Evolutionary conservation across 2,113 vertebrate genomes (phyloP), one percentile per base, ranked within the genome.

Genomic region (Recurvirostra avosetta): DNA sequence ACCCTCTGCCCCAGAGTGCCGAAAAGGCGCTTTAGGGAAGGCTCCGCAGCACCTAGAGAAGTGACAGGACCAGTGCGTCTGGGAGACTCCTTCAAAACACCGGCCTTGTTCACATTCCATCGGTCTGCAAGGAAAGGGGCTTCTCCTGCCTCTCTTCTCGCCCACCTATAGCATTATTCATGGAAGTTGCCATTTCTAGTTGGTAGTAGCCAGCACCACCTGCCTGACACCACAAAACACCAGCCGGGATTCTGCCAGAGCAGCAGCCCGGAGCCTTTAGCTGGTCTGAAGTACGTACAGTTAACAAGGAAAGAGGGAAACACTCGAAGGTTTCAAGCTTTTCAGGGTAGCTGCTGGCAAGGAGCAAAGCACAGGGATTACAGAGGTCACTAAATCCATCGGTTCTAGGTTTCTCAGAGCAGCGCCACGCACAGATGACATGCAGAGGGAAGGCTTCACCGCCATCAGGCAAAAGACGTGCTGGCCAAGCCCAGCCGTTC

Each of bases 201-300:
- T 29, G 12, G 14, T 3, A 45, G 41, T 4, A 40, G 61, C 50
- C 65, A 40, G 12, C 66, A 29, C 47, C 34, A 8, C 3, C 47
- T 6, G 27, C 45, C 38, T 17, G 1, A 9, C 9, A 4, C 0
- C 13, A 26, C 45, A 20, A 5, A 36, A 50, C 50, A 4, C 13
- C 5, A 0, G 16, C 62, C 23, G 25, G 61, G 34, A 9, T 21
- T 17, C 29, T 27, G 70, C 70, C 70, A 11, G 29, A n/a, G 78
- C 53, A 40, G 45, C 61, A 38, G 71, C 40, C 27, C 34, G 8
- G 17, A 25, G 7, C 47, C 72, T 36, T 20, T 0, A 18, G 21
- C 11, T 11, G 32, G 22, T 5, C 36, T 13, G 56, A 49, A 21
- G 45, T 1, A 25, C 4, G 1, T 1, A 8, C 2, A n/a, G 36